Base-by-base conservation (phyloP, 2,797 vertebrate species). In the Threskiornis aethiopicus region DNA sequence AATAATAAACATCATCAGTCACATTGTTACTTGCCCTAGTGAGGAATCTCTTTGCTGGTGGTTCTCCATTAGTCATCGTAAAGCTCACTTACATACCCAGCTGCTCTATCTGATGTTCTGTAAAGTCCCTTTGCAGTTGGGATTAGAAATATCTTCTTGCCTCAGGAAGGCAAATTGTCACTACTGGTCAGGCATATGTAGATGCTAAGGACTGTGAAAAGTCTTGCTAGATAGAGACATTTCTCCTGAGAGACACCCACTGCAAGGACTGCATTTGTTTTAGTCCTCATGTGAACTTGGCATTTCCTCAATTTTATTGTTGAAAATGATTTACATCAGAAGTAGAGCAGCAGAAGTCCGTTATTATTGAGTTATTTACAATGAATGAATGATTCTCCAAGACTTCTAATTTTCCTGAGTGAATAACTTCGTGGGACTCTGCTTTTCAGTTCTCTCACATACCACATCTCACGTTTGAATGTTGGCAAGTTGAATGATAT, bases 1-100 rank as follows among this genome's bases (percentile, higher is more conserved):
- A 98, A 85, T 10, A 98, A 85, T 10, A 84, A 66, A 83, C 64
- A 72, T 16, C 1, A 4, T 83, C 42, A 87, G 61, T 93, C 39
- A 46, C 42, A 33, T 58, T 0, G 0, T 55, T 82, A 21, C 21
- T 64, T 89, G 31, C 28, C 47, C 17, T 33, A 11, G 26, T 26
- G 39, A 93, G 28, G 67, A 91, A 44, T 46, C 15, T 72, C 13
- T 90, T 86, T 89, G 51, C 49, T 73, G 28, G 5, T 87, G 28
- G 10, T 24, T 87, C 28, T 51, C 39, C 52, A 13, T 11, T 62
- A 7, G 28, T 57, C 2, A 21, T 6, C 1, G 1, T 21, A 80
- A 78, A 65, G 65, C 46, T 89, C 37, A 12, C 6, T 51, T 37
- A n/a, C 0, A 0, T 24, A 57, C 17, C 11, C 52, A 21, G 1